A percentile compares a stretch with the other conserved stretches of the same genome.
Conservation (phyloP, 2,888 invertebrate species). For the Oxystoma pomonae region DNA sequence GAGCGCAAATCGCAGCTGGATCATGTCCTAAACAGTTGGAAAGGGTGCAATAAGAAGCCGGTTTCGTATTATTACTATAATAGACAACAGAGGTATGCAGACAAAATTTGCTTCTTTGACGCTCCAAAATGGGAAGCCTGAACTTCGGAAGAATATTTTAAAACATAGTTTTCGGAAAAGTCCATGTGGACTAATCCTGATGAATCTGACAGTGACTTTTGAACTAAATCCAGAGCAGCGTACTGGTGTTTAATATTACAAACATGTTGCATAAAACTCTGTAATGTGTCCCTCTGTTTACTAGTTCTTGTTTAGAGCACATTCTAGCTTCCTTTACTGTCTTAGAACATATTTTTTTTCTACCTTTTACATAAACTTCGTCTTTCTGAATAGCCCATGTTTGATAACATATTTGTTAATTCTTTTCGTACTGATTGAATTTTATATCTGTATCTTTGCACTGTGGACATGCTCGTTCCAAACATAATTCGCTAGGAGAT, state of each 20-base stretch:
- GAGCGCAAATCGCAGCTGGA: constrained; percentile 17
- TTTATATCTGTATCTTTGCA: too few species aligned
- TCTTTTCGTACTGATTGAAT: too few species aligned
- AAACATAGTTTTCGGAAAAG: constrained; percentile 9
- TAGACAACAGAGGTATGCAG: constrained; percentile 10
- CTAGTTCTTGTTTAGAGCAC: background rate
- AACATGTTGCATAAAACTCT: background rate
- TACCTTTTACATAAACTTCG: too few species aligned
- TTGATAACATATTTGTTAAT: too few species aligned
- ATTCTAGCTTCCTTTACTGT: too few species aligned
- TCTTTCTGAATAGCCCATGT: too few species aligned
- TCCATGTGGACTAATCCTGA: constrained; percentile 1
- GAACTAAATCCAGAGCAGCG: background rate
- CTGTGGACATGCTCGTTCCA: too few species aligned
- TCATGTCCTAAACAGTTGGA: constrained; percentile 16
- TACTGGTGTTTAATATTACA: background rate
- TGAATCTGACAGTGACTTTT: background rate
- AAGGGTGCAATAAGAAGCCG: constrained; percentile 13
- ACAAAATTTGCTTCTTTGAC: constrained; percentile 6
- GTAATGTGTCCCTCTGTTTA: background rate
- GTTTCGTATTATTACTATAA: background rate
- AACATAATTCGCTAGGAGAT: too few species aligned
- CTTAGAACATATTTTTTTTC: too few species aligned
- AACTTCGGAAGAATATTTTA: constrained; percentile 12
- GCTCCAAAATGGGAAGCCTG: constrained; percentile 12